Conservation (phyloP, 2,888 invertebrate species). For the Apamea monoglypha region DNA sequence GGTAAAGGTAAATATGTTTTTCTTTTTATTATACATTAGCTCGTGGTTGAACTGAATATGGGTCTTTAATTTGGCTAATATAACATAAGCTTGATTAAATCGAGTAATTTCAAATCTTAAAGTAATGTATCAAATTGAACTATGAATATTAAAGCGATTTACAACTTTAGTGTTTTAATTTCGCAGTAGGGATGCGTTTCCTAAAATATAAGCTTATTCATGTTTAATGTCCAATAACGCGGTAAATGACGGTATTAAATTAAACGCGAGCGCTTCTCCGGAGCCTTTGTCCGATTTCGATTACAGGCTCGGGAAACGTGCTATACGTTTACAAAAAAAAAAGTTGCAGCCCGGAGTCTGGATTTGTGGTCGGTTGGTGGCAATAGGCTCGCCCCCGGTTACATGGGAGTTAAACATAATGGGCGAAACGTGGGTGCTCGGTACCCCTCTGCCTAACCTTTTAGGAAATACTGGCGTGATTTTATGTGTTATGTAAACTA, state of each 20-base stretch:
- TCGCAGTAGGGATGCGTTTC: not conserved
- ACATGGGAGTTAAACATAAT: not conserved
- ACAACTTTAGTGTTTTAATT: not conserved
- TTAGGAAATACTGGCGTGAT: not conserved
- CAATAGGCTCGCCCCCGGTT: no score
- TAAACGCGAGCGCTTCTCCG: not conserved
- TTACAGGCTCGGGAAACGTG: no score
- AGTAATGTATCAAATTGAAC: not conserved
- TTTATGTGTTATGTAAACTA: not conserved
- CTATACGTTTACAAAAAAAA: no score
- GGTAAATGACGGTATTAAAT: not conserved
- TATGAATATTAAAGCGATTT: not conserved
- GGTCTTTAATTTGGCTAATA: not conserved
- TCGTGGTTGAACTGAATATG: not conserved
- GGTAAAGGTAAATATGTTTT: constrained; percentile 81
- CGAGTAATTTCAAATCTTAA: not conserved
- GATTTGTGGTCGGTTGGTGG: no score
- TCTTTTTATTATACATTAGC: constrained; percentile 1
- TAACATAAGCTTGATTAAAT: not conserved
- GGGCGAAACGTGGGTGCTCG: not conserved
- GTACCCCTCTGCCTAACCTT: not conserved
- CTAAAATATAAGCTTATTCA: not conserved
- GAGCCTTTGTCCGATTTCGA: not conserved
- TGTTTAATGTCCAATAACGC: not conserved
- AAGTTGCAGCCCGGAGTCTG: no score